Percentiles rank a stretch among this genome's conserved stretches.
Conservation (phyloP, 2,888 invertebrate genomes). For the Tipula confusa region DNA sequence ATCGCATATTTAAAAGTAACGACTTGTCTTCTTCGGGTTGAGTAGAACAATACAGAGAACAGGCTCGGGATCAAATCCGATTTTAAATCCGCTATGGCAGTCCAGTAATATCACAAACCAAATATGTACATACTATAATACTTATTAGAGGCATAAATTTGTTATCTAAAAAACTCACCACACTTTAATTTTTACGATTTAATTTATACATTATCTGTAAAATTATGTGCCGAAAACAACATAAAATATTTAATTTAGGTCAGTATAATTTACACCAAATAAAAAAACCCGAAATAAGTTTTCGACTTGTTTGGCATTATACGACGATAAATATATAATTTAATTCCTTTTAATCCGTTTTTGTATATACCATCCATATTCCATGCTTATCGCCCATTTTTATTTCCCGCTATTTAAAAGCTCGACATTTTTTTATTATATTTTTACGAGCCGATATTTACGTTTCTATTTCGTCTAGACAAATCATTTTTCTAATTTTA, state of each 20-base stretch:
- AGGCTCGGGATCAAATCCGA: too few relatives aligned
- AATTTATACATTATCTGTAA: neutral
- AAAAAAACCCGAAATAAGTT: neutral
- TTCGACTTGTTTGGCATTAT: too few relatives aligned
- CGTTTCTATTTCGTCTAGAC: neutral
- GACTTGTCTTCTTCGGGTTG: too few relatives aligned
- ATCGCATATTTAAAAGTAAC: too few relatives aligned
- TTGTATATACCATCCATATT: neutral
- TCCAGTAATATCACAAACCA: too few relatives aligned
- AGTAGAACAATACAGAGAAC: too few relatives aligned
- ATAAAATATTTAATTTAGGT: neutral
- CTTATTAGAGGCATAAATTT: neutral
- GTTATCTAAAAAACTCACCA: too few relatives aligned
- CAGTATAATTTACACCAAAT: neutral
- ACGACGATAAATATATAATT: neutral
- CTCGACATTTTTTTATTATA: too few relatives aligned
- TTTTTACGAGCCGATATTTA: neutral
- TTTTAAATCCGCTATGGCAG: too few relatives aligned
- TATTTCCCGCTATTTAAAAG: neutral
- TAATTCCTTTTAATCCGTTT: neutral
- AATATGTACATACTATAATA: too few relatives aligned
- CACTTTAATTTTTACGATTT: neutral
- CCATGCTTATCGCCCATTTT: neutral
- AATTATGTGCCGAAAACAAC: neutral
- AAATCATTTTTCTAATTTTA: neutral